These are phyloP conservation scores for Lanistes nyassanus DNA, from an alignment of 1,140 invertebrate species.

Conservation along the genomic window DNA sequence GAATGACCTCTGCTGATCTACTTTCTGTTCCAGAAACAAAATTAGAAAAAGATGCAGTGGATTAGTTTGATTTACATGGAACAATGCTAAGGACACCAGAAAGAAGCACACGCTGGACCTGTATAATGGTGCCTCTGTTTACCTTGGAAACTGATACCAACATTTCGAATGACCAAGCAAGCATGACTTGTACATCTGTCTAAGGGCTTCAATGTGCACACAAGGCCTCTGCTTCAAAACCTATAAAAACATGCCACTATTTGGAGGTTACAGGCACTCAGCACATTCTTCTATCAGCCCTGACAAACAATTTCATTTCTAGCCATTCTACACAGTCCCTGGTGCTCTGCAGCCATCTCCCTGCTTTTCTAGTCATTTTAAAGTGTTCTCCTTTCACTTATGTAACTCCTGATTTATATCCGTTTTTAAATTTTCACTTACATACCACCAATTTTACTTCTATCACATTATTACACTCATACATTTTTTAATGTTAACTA, in stretches of 20 bases:
- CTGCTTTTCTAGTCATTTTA: too few species aligned
- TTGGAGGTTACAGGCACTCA: background rate
- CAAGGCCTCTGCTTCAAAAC: background rate
- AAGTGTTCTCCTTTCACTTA: too few species aligned
- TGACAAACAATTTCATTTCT: background rate
- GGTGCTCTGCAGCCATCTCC: too few species aligned
- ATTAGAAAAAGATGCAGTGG: background rate
- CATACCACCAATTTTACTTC: too few species aligned
- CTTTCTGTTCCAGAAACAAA: constrained; percentile 51
- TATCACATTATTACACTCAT: too few species aligned
- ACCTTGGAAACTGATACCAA: background rate
- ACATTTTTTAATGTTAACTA: too few species aligned
- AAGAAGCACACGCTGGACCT: background rate
- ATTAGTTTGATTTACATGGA: too few species aligned
- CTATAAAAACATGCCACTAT: background rate
- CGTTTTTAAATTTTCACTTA: too few species aligned
- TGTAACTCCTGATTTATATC: too few species aligned
- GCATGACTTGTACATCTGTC: too few species aligned
- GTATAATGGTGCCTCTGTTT: background rate
- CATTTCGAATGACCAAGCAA: too few species aligned
- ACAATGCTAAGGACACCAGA: background rate
- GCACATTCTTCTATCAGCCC: background rate
- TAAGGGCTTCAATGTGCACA: background rate
- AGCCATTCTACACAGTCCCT: too few species aligned
- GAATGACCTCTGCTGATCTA: constrained; percentile 69